phyloP scores from a whole-genome alignment of 2,113 vertebrate genomes.

The Pomatorhinus ruficollis region DNA sequence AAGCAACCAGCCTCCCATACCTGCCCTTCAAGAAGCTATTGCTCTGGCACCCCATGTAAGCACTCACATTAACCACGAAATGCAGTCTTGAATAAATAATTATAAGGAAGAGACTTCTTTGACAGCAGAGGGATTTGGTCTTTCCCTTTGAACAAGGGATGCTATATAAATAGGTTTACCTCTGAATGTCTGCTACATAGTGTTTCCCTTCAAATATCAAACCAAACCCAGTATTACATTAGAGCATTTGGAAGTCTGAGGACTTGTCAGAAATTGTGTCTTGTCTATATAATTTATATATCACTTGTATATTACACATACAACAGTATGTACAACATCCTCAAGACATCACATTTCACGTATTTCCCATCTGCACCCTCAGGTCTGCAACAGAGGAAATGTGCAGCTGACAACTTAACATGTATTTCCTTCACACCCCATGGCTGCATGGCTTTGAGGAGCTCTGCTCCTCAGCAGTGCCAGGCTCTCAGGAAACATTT shows the following conservation, averaged over 20 bases:
- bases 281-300: not conserved
- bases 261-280: not conserved
- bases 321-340: not conserved
- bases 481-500: not conserved
- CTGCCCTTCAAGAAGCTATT: not conserved
- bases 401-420: not conserved
- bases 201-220: not conserved
- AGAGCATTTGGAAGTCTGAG: not conserved
- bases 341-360: not conserved
- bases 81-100: not conserved
- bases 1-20: not conserved
- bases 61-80: not conserved
- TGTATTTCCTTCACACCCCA: not conserved
- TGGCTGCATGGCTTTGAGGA: not conserved
- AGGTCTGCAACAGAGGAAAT: not conserved
- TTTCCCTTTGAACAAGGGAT: not conserved
- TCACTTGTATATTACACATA: not conserved
- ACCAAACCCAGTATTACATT: not conserved
- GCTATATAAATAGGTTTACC: not conserved
- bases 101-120: not conserved
- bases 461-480: not conserved
- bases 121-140: not conserved
- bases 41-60: not conserved
- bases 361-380: not conserved
- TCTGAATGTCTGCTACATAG: not conserved